Evolutionary conservation across 2,888 invertebrate species (phyloP).

Genomic region (Leucophenga maculata): DNA sequence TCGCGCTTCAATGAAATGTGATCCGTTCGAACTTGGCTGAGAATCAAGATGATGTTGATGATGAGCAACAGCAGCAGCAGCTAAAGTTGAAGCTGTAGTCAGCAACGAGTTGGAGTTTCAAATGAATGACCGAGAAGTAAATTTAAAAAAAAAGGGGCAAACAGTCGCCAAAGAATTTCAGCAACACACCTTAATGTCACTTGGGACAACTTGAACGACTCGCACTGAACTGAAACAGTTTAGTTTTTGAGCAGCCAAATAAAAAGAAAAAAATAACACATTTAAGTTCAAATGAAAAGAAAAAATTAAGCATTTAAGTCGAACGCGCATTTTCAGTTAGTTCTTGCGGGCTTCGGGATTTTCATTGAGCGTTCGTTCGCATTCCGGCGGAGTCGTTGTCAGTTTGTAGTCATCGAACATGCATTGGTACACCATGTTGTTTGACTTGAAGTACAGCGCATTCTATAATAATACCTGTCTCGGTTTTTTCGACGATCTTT

Average conservation of each 20-base stretch:
- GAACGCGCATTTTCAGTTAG: constrained; percentile 5
- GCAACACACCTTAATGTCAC: constrained; percentile 33
- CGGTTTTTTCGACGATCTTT: constrained; percentile 37
- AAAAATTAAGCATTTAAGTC: constrained; percentile 6
- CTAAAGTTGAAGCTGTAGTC: not conserved
- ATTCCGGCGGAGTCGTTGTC: constrained; percentile 42
- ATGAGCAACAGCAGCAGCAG: constrained; percentile 7
- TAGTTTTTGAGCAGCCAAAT: constrained; percentile 2
- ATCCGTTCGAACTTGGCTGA: constrained; percentile 37
- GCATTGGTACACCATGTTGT: constrained; percentile 67
- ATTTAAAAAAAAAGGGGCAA: not conserved
- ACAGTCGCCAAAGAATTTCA: constrained; percentile 19
- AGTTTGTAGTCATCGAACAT: constrained; percentile 68
- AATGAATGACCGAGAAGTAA: constrained; percentile 1
- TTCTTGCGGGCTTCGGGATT: constrained; percentile 15
- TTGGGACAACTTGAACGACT: constrained; percentile 11
- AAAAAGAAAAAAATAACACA: constrained; percentile 13
- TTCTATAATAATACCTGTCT: constrained; percentile 23
- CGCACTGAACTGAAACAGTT: constrained; percentile 6
- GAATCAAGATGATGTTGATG: constrained; percentile 11
- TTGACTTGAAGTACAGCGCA: constrained; percentile 38
- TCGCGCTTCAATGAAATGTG: constrained; percentile 56
- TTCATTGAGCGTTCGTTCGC: constrained; percentile 25
- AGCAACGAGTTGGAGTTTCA: too few relatives aligned
- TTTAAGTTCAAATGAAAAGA: not conserved